phyloP scores from a whole-genome alignment of 2,113 vertebrate species.

The Atractosteus spatula region DNA sequence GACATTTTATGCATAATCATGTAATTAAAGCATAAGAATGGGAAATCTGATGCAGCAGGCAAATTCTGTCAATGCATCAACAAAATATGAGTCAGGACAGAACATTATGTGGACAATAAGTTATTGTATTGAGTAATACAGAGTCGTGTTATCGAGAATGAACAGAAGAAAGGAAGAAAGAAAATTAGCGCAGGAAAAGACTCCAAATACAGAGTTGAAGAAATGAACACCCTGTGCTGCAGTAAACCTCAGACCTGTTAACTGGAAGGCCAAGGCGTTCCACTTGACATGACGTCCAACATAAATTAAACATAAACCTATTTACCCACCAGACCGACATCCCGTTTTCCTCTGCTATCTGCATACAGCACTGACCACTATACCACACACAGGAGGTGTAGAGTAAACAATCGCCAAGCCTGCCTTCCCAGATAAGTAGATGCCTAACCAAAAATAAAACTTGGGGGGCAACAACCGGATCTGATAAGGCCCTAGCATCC shows the following conservation, averaged over 20 bases:
- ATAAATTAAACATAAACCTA: no score
- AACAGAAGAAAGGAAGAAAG: neutral
- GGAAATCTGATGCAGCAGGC: conserved; percentile 47
- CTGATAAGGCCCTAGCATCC: neutral
- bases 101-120: conserved; percentile 16
- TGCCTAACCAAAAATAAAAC: neutral
- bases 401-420: neutral
- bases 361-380: neutral
- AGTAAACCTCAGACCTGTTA: no score
- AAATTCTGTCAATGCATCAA: conserved; percentile 16
- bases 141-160: neutral
- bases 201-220: no score
- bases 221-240: no score
- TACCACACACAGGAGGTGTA: neutral
- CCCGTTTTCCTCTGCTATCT: neutral
- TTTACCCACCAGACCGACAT: neutral
- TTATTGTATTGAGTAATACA: conserved; percentile 10
- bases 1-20: conserved; percentile 44
- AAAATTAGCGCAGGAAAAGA: no score
- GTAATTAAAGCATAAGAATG: conserved; percentile 48
- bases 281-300: no score
- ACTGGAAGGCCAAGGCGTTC: no score
- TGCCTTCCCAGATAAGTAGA: neutral
- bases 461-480: neutral
- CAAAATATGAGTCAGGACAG: conserved; percentile 14